Percentiles rank a stretch among this genome's conserved stretches.
phyloP scores from a whole-genome alignment of 2,113 vertebrate genomes.

The Sinocyclocheilus maitianheensis region DNA sequence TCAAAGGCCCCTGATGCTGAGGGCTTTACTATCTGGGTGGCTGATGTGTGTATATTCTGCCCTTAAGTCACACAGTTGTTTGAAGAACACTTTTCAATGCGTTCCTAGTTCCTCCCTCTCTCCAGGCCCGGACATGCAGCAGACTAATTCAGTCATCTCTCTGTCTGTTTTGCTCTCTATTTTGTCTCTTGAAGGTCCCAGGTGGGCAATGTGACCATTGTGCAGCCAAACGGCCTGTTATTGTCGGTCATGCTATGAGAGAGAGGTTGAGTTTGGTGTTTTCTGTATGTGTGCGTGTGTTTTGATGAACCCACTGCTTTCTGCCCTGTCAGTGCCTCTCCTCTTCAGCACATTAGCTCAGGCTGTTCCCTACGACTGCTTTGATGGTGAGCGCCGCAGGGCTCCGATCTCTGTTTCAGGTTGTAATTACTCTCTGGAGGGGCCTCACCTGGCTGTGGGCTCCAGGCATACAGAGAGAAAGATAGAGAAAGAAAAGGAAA shows the following conservation, averaged over 20 bases:
- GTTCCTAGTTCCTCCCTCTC: conserved; percentile 44
- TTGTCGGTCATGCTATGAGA: not conserved
- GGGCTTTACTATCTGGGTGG: conserved; percentile 48
- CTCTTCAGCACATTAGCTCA: conserved; percentile 46
- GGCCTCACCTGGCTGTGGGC: conserved; percentile 52
- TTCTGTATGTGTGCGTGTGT: not conserved
- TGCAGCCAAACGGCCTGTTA: conserved; percentile 45
- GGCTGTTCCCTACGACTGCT: conserved; percentile 40
- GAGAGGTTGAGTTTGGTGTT: conserved; percentile 14
- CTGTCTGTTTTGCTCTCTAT: conserved; percentile 23
- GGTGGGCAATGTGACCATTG: conserved; percentile 47
- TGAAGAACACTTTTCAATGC: conserved; percentile 49
- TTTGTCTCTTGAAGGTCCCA: conserved; percentile 29
- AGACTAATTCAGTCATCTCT: conserved; percentile 43
- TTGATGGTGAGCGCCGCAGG: conserved; percentile 55
- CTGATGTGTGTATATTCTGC: conserved; percentile 46
- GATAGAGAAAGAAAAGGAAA: conserved; percentile 9
- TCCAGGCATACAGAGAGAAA: not conserved
- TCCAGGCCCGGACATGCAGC: conserved; percentile 54
- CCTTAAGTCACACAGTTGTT: conserved; percentile 52
- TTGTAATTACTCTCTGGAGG: conserved; percentile 56
- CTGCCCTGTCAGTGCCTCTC: conserved; percentile 36
- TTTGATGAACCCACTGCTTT: conserved; percentile 11
- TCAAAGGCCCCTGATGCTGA: conserved; percentile 14
- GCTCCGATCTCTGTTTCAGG: conserved; percentile 52